Evolutionary conservation across 2,888 invertebrate genomes (phyloP).

Genomic region (Elegia similella): DNA sequence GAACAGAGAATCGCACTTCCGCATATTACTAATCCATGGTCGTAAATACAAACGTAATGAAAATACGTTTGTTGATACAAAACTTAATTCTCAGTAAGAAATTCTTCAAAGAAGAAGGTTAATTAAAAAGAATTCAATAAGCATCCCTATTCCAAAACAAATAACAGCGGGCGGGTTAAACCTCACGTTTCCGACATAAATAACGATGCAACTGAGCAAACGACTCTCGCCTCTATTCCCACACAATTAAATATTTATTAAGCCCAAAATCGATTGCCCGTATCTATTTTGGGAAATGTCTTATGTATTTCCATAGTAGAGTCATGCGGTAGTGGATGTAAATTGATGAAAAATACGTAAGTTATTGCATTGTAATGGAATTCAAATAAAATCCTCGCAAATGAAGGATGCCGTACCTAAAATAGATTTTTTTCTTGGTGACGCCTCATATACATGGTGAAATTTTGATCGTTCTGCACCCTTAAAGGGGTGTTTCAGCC

Average conservation of each 20-base stretch:
- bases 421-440: too few relatives aligned
- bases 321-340: neutral
- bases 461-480: too few relatives aligned
- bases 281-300: neutral
- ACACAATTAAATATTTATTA: constrained; percentile 14
- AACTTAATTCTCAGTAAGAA: neutral
- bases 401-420: too few relatives aligned
- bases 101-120: neutral
- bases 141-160: neutral
- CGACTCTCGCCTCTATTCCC: neutral
- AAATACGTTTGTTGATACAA: too few relatives aligned
- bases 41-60: too few relatives aligned
- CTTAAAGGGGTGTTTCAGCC: too few relatives aligned
- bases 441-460: too few relatives aligned
- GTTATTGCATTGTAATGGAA: too few relatives aligned
- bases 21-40: too few relatives aligned
- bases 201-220: neutral
- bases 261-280: constrained; percentile 9
- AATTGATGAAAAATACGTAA: neutral
- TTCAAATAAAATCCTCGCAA: too few relatives aligned
- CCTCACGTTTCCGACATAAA: constrained; percentile 8
- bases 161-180: neutral
- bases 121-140: neutral
- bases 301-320: neutral
- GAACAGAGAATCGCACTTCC: too few relatives aligned